Evolutionary conservation across 2,797 vertebrate species (phyloP), one percentile per base, ranked within the genome.

Genomic region (Siniperca obscura): DNA sequence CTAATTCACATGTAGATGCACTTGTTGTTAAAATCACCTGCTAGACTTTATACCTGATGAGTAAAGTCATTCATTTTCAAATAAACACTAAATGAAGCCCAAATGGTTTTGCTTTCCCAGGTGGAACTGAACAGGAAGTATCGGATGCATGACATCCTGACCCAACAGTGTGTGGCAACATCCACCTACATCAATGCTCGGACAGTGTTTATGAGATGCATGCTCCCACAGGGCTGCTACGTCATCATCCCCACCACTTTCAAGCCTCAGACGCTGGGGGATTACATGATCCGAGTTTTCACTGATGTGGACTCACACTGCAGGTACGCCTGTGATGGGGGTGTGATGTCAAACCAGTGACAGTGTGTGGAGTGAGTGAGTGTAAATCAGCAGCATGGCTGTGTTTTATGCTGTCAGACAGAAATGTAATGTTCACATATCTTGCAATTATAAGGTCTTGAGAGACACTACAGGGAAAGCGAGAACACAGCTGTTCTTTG

Each of bases 101-200:
- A 17, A 14, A 4, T 38, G 8, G 1, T 55, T 55, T 82, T 19
- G 36, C 14, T 65, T 38, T 66, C 56, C 13, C 76, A 99, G 98
- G 98, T 99, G 91, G 98, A 99, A 83, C 76, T 95, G n/a, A 99
- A 99, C 92, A 96, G 98, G 56, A 96, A 94, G 71, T 99, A 96
- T 56, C 95, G 98, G 42, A 92, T 99, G 82, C 98, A 99, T 61
- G 94, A 95, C 87, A 90, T 98, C 19, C 89, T 97, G 25, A 96
- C 96, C 52, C 97, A 98, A 75, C 90, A 94, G 75, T 91, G 82
- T 25, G 87, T 95, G 55, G 90, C 76, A 1, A 96, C 96, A 0
- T 97, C 97, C 12, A 92, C 82, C 0, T 99, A 97, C 84, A 97
- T 96, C 62, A 97, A 98, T 19, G 95, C 96, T 0, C 97, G 98